Percentiles rank a stretch among this genome's conserved stretches.
These are phyloP conservation scores for Hemiscyllium ocellatum DNA, from an alignment of 2,113 vertebrate genomes.

Conservation along the genomic window DNA sequence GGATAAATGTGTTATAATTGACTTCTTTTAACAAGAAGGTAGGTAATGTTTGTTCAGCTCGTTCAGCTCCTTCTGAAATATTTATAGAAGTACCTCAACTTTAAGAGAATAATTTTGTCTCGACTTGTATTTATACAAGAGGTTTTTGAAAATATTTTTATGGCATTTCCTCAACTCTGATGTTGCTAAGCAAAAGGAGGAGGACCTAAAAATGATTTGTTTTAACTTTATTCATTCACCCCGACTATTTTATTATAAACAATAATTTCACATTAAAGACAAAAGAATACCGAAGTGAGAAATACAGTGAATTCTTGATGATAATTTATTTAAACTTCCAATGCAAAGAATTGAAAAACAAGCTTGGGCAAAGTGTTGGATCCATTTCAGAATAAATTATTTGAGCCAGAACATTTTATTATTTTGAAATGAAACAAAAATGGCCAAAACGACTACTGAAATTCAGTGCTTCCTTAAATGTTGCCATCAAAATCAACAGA, in stretches of 20 bases:
- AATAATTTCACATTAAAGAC: background rate
- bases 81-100: conserved; percentile 3
- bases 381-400: background rate
- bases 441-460: background rate
- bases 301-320: background rate
- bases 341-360: conserved; percentile 4
- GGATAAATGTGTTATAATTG: conserved; percentile 9
- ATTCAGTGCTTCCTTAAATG: background rate
- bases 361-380: background rate
- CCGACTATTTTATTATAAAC: background rate
- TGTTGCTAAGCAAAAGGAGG: background rate
- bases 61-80: conserved; percentile 19
- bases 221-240: background rate
- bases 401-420: background rate
- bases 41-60: background rate
- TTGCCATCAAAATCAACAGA: background rate
- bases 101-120: background rate
- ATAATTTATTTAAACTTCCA: background rate
- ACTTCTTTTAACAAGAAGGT: conserved; percentile 23
- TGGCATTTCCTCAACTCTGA: background rate
- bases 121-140: conserved; percentile 1
- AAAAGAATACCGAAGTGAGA: background rate
- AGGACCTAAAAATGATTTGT: background rate
- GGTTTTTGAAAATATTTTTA: background rate
- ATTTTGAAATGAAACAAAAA: conserved; percentile 4